Conservation (phyloP, 2,888 invertebrate genomes). For the Erebia aethiops region DNA sequence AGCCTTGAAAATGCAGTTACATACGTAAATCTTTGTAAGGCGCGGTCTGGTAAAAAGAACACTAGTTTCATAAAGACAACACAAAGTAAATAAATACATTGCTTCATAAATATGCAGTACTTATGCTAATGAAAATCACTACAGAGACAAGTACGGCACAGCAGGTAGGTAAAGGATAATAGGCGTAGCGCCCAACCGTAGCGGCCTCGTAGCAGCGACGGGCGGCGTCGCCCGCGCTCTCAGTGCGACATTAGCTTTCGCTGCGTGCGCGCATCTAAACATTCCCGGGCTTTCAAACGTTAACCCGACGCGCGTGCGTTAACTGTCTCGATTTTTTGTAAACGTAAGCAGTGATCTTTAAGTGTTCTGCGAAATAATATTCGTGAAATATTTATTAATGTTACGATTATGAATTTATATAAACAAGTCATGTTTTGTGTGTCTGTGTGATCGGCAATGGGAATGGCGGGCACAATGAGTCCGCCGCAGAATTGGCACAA, state of each 20-base stretch:
- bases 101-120: not conserved
- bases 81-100: not conserved
- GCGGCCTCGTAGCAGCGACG: constrained; percentile 62
- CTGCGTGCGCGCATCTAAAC: constrained; percentile 67
- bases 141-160: constrained; percentile 33
- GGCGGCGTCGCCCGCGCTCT: constrained; percentile 52
- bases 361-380: constrained; percentile 14
- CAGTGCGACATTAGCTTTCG: constrained; percentile 70
- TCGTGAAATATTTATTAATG: constrained; percentile 37
- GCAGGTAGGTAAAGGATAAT: constrained; percentile 58
- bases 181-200: constrained; percentile 71
- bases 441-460: constrained; percentile 59
- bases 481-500: constrained; percentile 79
- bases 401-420: constrained; percentile 43
- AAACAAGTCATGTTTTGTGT: constrained; percentile 49
- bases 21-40: not conserved
- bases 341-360: constrained; percentile 26
- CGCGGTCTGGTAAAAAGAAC: not conserved
- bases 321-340: not conserved
- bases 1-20: not conserved
- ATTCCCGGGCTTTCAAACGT: constrained; percentile 49
- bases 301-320: constrained; percentile 54
- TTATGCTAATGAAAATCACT: constrained; percentile 20
- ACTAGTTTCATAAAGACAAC: not conserved
- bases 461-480: constrained; percentile 71